Evolutionary conservation across 1,140 invertebrate genomes (phyloP).

Genomic region (Apis mellifera): DNA sequence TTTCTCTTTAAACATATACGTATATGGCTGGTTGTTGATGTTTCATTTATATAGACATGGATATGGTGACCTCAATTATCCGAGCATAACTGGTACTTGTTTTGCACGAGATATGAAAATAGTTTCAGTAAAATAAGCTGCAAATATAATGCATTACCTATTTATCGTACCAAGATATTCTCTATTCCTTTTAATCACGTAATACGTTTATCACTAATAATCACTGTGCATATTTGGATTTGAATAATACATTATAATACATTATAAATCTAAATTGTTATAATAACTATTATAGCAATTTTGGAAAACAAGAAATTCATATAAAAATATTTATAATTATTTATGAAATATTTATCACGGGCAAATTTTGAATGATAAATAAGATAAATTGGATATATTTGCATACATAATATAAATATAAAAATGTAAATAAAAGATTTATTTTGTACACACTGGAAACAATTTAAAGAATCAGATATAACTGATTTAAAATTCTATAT

Average conservation of each 20-base stretch:
- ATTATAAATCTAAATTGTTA: not conserved
- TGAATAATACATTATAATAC: not conserved
- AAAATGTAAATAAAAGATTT: not conserved
- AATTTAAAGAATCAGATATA: not conserved
- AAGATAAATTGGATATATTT: no score
- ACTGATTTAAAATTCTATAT: not conserved
- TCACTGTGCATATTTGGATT: not conserved
- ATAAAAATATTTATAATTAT: no score
- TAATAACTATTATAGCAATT: not conserved
- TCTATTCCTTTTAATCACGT: no score
- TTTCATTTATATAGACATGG: not conserved
- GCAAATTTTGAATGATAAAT: not conserved
- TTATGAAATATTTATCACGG: not conserved
- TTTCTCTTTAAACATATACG: not conserved
- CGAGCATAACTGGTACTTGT: not conserved
- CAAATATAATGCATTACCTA: not conserved
- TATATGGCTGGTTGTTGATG: not conserved
- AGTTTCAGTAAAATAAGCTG: not conserved
- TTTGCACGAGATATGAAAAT: conserved; percentile 4
- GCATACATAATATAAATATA: no score
- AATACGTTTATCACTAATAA: not conserved
- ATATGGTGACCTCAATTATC: not conserved
- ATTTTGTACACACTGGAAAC: not conserved
- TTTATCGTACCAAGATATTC: not conserved
- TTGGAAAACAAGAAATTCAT: not conserved